Evolutionary conservation across 2,113 vertebrate genomes (phyloP).

Genomic region (Crocuta crocuta): DNA sequence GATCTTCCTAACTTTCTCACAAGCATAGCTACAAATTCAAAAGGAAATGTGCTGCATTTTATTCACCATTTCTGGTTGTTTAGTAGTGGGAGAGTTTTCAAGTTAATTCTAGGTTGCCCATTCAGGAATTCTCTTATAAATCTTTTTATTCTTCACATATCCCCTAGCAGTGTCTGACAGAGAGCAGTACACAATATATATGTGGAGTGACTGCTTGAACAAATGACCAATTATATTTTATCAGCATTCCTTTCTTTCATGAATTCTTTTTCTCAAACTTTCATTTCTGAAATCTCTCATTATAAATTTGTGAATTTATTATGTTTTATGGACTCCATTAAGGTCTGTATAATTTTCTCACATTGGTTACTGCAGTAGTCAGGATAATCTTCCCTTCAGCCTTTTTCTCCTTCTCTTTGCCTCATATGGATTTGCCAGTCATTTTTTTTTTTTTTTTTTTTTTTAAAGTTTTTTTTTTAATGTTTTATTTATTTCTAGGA

Average conservation of each 20-base stretch:
- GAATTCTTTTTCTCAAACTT: constrained; percentile 3
- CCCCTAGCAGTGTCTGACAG: background rate
- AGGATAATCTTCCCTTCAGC: background rate
- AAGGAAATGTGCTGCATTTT: background rate
- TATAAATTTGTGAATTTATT: constrained; percentile 52
- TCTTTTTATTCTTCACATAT: constrained; percentile 41
- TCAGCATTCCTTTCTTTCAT: constrained; percentile 24
- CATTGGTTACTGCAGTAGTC: background rate
- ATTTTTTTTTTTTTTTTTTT: too few species aligned
- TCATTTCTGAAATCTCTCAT: constrained; percentile 43
- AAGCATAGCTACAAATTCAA: constrained; percentile 4
- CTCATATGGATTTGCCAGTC: background rate
- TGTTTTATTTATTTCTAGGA: too few species aligned
- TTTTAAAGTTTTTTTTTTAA: too few species aligned
- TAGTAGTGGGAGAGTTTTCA: constrained; percentile 35
- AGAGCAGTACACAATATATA: background rate
- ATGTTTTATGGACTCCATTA: constrained; percentile 64
- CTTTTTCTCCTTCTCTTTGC: constrained; percentile 9
- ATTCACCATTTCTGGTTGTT: constrained; percentile 40
- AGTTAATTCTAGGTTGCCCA: background rate
- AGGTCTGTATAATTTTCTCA: constrained; percentile 37
- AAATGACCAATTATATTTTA: constrained; percentile 6
- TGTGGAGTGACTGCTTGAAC: background rate
- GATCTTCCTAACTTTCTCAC: constrained; percentile 22
- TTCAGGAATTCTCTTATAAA: constrained; percentile 2